Conservation (phyloP, 2,888 invertebrate species). For the Hypomecis punctinalis region DNA sequence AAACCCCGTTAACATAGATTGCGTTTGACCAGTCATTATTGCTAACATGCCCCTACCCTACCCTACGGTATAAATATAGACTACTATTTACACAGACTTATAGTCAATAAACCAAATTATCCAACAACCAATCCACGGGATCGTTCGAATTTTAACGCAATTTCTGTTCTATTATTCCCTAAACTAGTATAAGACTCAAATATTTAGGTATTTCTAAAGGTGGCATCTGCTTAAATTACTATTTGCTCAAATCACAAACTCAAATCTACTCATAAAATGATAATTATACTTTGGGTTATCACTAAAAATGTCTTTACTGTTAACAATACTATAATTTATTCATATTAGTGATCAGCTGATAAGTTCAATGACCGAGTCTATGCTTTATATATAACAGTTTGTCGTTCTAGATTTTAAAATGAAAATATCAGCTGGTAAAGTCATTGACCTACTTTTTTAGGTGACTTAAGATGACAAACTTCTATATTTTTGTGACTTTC, state of each 20-base stretch:
- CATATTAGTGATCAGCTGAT: neutral
- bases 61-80: slow-evolving; percentile 72
- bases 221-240: too few relatives aligned
- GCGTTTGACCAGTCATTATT: slow-evolving; percentile 79
- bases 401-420: too few relatives aligned
- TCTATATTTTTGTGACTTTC: neutral
- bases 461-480: too few relatives aligned
- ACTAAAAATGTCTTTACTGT: neutral
- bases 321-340: neutral
- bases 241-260: too few relatives aligned
- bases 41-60: slow-evolving; percentile 80
- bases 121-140: slow-evolving; percentile 4
- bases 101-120: slow-evolving; percentile 53
- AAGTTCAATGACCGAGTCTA: neutral
- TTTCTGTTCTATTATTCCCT: neutral
- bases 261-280: too few relatives aligned
- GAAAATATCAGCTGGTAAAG: too few relatives aligned
- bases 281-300: neutral
- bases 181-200: neutral
- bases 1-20: slow-evolving; percentile 42
- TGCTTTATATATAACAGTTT: too few relatives aligned
- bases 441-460: too few relatives aligned
- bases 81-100: slow-evolving; percentile 82
- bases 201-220: too few relatives aligned
- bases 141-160: neutral